phyloP scores from a whole-genome alignment of 2,113 vertebrate genomes.

The Xyliphius kryptos region DNA sequence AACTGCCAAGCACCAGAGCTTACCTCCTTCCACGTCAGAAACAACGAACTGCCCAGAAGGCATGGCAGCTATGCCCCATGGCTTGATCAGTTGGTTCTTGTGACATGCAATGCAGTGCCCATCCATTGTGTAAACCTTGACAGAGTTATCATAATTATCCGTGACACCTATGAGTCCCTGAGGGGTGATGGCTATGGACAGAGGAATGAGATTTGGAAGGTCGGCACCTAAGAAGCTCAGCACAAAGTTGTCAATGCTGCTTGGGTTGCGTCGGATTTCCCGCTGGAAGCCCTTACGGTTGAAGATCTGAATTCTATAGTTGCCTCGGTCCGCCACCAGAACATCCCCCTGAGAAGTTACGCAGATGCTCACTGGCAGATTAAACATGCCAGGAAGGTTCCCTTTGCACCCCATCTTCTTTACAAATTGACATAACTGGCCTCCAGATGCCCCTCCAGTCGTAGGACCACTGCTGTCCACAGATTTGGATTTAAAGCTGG shows the following conservation, averaged over 20 bases:
- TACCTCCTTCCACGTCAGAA: slow-evolving; percentile 91
- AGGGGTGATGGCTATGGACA: slow-evolving; percentile 89
- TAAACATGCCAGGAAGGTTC: slow-evolving; percentile 86
- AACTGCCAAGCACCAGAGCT: slow-evolving; percentile 91
- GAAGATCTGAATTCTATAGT: slow-evolving; percentile 91
- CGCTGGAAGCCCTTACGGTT: slow-evolving; percentile 91
- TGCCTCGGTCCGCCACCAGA: slow-evolving; percentile 88
- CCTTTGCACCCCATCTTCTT: slow-evolving; percentile 96
- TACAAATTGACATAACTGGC: slow-evolving; percentile 83
- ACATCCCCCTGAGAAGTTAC: slow-evolving; percentile 85
- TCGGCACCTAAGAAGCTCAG: slow-evolving; percentile 92
- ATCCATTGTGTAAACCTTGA: slow-evolving; percentile 92
- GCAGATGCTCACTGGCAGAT: slow-evolving; percentile 85
- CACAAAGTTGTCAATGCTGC: slow-evolving; percentile 91
- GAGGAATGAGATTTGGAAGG: slow-evolving; percentile 83
- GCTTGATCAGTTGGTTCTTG: slow-evolving; percentile 90
- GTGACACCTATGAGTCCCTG: slow-evolving; percentile 91
- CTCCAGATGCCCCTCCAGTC: slow-evolving; percentile 43
- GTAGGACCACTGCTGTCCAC: slow-evolving; percentile 59
- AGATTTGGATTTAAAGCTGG: slow-evolving; percentile 73
- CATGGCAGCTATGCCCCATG: slow-evolving; percentile 90
- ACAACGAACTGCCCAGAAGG: slow-evolving; percentile 93
- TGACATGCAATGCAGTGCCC: slow-evolving; percentile 91
- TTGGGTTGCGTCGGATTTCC: slow-evolving; percentile 90
- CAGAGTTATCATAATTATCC: slow-evolving; percentile 92